Conservation (phyloP, 2,888 invertebrate genomes). For the Hydraecia micacea region DNA sequence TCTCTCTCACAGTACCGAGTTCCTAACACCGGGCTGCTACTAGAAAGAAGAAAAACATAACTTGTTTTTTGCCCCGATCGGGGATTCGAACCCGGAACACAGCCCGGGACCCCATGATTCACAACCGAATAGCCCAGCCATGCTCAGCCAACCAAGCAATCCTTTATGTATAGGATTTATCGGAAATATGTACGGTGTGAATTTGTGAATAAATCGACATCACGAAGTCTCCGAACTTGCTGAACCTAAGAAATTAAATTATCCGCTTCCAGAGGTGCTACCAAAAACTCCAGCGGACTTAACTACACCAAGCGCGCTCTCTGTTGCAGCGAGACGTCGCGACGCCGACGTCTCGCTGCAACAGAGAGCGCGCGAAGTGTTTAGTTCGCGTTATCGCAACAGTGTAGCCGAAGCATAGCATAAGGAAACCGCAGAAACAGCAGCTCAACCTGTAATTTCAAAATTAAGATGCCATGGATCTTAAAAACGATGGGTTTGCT, state of each 20-base stretch:
- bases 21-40: too few relatives aligned
- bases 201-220: not conserved
- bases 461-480: slow-evolving; percentile 4
- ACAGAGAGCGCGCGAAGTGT: too few relatives aligned
- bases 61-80: not conserved
- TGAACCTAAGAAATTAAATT: not conserved
- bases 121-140: not conserved
- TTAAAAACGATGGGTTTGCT: not conserved
- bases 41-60: not conserved
- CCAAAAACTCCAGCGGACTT: not conserved
- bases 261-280: not conserved
- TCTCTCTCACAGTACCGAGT: not conserved
- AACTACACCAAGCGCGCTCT: too few relatives aligned
- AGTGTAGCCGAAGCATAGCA: too few relatives aligned
- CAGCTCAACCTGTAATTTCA: not conserved
- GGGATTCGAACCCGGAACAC: not conserved
- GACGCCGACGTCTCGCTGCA: too few relatives aligned
- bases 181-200: not conserved
- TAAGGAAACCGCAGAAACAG: not conserved
- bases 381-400: too few relatives aligned
- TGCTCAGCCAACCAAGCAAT: not conserved
- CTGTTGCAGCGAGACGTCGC: too few relatives aligned
- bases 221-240: not conserved
- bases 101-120: too few relatives aligned
- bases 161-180: not conserved